A percentile compares a stretch with the other conserved stretches of the same genome.
Evolutionary conservation across 2,113 vertebrate genomes (phyloP).

Genomic region (Pan troglodytes): NHGRI_mPanTro3-v2.1_pri NC_072407.2:69706001-69706500

Average conservation of each 20-base stretch:
- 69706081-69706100: background rate
- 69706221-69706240: background rate
- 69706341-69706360: background rate
- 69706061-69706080: background rate
- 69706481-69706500: background rate
- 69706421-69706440: background rate
- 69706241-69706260: background rate
- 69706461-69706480: background rate
- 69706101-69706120: background rate
- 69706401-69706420: background rate
- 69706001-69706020: background rate
- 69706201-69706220: background rate
- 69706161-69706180: background rate
- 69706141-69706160: background rate
- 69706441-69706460: background rate
- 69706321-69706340: background rate
- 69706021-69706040: background rate
- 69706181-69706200: background rate
- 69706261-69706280: background rate
- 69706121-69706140: background rate
- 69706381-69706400: background rate
- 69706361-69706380: background rate
- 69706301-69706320: background rate
- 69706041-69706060: background rate
- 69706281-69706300: rapidly evolving